These are phyloP conservation scores for Lepus timidus DNA, from an alignment of 2,113 vertebrate species.

Conservation along the genomic window DNA sequence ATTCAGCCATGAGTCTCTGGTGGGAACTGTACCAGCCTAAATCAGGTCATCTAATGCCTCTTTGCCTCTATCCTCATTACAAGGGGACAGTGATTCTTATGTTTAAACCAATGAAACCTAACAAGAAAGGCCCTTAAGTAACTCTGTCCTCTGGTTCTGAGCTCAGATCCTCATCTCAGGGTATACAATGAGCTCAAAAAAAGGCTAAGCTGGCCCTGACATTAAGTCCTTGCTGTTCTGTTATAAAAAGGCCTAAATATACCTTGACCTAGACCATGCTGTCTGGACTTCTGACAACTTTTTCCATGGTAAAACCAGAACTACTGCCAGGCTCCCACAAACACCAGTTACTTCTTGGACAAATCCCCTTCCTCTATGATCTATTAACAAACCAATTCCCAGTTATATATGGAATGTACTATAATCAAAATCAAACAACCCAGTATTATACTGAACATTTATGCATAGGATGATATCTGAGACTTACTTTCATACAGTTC, in stretches of 20 bases:
- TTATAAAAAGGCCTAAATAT: not conserved
- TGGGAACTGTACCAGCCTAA: not conserved
- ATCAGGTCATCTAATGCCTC: not conserved
- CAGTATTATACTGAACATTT: conserved; percentile 7
- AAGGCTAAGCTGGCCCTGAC: not conserved
- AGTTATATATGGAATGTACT: not conserved
- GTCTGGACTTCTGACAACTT: not conserved
- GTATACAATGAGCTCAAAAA: not conserved
- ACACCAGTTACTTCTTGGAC: not conserved
- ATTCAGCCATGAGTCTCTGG: not conserved
- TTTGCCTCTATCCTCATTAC: not conserved
- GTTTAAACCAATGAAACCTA: not conserved
- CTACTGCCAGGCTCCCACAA: not conserved
- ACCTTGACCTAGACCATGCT: not conserved
- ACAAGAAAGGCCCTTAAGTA: not conserved
- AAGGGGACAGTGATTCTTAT: not conserved
- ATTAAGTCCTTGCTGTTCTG: not conserved
- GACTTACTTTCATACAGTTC: not conserved
- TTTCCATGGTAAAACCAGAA: not conserved
- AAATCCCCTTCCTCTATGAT: not conserved
- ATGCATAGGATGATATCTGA: not conserved
- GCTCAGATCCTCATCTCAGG: not conserved
- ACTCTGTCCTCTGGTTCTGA: not conserved
- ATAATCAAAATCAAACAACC: not conserved
- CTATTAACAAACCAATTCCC: not conserved